Evolutionary conservation across 2,113 vertebrate genomes (phyloP).

Genomic region (Aphelocoma coerulescens): DNA sequence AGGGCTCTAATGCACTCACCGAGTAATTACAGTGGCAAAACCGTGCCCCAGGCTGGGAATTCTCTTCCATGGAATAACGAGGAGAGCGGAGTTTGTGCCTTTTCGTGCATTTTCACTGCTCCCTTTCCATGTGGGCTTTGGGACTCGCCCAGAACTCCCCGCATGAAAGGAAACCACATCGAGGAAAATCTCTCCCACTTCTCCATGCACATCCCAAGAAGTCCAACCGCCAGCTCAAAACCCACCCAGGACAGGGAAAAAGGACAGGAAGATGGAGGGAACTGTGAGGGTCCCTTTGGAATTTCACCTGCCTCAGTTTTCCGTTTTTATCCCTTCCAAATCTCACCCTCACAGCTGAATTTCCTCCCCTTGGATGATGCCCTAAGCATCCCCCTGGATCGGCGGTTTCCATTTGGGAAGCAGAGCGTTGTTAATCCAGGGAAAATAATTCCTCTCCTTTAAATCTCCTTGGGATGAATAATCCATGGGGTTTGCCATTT

Average conservation of each 20-base stretch:
- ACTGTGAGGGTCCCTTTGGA: accelerated
- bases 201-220: background rate
- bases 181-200: background rate
- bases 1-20: background rate
- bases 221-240: background rate
- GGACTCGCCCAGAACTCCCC: background rate
- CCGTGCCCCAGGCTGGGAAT: background rate
- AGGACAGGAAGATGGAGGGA: accelerated
- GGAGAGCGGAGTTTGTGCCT: background rate
- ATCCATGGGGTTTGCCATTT: background rate
- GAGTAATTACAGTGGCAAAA: background rate
- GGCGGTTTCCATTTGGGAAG: background rate
- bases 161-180: accelerated
- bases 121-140: accelerated
- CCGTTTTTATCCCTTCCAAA: background rate
- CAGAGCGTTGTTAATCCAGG: background rate
- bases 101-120: background rate
- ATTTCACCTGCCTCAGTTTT: background rate
- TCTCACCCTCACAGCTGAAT: accelerated
- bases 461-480: background rate
- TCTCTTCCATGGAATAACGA: background rate
- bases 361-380: background rate
- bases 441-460: background rate
- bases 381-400: background rate
- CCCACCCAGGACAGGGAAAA: background rate